Conservation (phyloP, 2,888 invertebrate genomes). For the Melitaea athalia region DNA sequence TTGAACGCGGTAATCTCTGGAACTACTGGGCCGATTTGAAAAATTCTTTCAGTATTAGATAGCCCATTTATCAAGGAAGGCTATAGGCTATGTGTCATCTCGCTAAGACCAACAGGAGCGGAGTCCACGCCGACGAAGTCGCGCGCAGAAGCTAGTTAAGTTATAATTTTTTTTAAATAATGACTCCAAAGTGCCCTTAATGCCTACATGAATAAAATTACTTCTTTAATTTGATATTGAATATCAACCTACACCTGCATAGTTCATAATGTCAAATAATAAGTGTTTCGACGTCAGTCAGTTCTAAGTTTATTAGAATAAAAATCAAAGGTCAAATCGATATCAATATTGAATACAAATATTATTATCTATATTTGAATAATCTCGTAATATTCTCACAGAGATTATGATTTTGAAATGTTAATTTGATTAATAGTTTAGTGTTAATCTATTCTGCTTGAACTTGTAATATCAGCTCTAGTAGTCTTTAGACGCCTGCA, state of each 20-base stretch:
- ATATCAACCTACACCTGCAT: slow-evolving; percentile 2
- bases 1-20: too few species aligned
- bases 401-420: slow-evolving; percentile 3
- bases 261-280: slow-evolving; percentile 20
- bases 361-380: slow-evolving; percentile 11
- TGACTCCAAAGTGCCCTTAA: too few species aligned
- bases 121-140: too few species aligned
- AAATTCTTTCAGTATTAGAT: too few species aligned
- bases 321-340: slow-evolving; percentile 20
- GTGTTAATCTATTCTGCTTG: not conserved
- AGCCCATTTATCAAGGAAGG: too few species aligned
- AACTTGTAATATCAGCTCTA: too few species aligned
- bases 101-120: too few species aligned
- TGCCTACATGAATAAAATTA: not conserved
- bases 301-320: slow-evolving; percentile 17
- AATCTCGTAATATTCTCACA: slow-evolving; percentile 18
- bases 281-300: slow-evolving; percentile 15
- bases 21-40: too few species aligned
- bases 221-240: not conserved
- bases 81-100: too few species aligned
- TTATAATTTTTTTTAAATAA: too few species aligned
- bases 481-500: too few species aligned
- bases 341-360: slow-evolving; percentile 20
- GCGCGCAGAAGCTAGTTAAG: too few species aligned
- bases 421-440: not conserved